Base-by-base conservation (phyloP, 1,140 invertebrate genomes). In the Caerostris extrusa region DNA sequence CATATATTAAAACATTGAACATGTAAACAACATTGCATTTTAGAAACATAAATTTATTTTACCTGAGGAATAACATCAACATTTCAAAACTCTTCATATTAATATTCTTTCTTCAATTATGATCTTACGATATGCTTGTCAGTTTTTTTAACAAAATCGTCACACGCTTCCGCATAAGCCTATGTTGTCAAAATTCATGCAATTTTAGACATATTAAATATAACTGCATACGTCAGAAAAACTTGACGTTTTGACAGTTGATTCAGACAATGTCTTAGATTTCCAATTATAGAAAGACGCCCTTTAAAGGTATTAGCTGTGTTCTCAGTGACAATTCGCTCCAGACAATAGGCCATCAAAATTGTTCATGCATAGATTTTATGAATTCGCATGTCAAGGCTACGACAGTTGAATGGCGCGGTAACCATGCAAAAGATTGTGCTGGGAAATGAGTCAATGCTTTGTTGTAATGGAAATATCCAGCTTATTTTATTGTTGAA, bases 311-410 rank as follows among this genome's bases (percentile, higher is more conserved):
- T 56, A 83, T 83, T 83, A 83, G 82, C 4, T 56, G 14, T 7
- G 14, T 19, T 7, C 57, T 58, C 82, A 53, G 5, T 83, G 17
- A 83, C 53, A 83, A 83, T 34, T 83, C 14, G n/a, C 55, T 7
- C 14, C 55, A 56, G 82, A 83, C 82, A 83, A 83, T 56, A 58
- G 82, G 82, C 7, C 82, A 58, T 83, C 82, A 83, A 83, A 83
- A 57, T 57, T 83, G 82, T 7, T n/a, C 82, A 58, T 57, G 55
- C 82, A 83, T 57, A 19, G 55, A 83, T 83, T 83, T 57, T 83
- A 57, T n/a, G 55, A 83, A 57, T 34, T 83, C 56, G 1, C 3
- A 3, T 83, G 82, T 19, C 82, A n/a, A 57, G 4, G 17, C 7
- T 58, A 57, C 55, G 82, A 56, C 56, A 83, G 53, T 7, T 56